phyloP scores from a whole-genome alignment of 2,888 invertebrate genomes.

The Diaphora mendica region DNA sequence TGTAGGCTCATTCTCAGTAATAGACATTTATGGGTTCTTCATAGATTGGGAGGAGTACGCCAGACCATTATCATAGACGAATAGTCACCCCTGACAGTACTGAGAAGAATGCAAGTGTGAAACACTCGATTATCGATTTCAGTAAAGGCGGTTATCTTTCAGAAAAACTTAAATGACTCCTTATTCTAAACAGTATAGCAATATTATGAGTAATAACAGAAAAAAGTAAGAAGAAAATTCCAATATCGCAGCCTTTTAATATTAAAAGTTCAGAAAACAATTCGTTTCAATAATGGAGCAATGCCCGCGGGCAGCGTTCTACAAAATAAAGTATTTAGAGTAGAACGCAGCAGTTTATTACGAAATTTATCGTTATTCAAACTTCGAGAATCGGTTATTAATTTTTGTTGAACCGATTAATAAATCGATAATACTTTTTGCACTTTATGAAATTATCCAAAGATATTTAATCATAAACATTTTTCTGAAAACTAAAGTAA shows the following conservation, averaged over 20 bases:
- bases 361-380: conserved; percentile 70
- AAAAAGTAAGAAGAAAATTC: conserved; percentile 60
- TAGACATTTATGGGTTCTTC: conserved; percentile 2
- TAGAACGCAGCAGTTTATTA: conserved; percentile 72
- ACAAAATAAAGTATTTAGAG: conserved; percentile 79
- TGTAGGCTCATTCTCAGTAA: conserved; percentile 8
- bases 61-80: neutral
- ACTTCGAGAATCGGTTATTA: conserved; percentile 65
- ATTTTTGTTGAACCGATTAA: conserved; percentile 52
- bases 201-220: conserved; percentile 59
- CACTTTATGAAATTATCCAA: conserved; percentile 22
- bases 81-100: neutral
- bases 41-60: neutral
- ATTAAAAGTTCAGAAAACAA: conserved; percentile 79
- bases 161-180: conserved; percentile 21
- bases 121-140: neutral
- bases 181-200: conserved; percentile 44
- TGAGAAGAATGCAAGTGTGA: neutral
- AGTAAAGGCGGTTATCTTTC: neutral
- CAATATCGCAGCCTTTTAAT: conserved; percentile 69
- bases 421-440: conserved; percentile 37
- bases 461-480: neutral
- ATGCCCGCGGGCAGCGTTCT: conserved; percentile 69
- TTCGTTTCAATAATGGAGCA: conserved; percentile 79
- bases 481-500: neutral